Percentiles rank a stretch among this genome's conserved stretches.
phyloP scores from a whole-genome alignment of 2,797 vertebrate genomes.

The Avahi laniger region DNA sequence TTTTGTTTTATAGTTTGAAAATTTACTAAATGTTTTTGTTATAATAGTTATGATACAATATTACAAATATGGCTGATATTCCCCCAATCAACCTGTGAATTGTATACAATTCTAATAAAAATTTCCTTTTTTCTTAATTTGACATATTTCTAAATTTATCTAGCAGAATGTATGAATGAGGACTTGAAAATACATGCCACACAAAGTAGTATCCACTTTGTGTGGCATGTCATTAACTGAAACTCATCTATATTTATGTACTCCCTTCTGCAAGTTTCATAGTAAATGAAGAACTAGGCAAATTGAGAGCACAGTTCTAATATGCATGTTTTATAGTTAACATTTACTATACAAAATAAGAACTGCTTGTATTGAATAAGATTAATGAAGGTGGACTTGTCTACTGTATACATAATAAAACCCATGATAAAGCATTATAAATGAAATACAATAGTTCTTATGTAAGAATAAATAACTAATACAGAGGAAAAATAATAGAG shows the following conservation, averaged over 20 bases:
- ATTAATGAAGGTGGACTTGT: not conserved
- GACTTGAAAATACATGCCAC: not conserved
- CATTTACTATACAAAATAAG: not conserved
- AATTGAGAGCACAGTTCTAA: not conserved
- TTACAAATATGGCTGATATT: not conserved
- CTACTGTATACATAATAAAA: not conserved
- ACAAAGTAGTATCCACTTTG: not conserved
- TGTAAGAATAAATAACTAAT: not conserved
- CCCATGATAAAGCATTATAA: not conserved
- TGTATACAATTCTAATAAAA: not conserved
- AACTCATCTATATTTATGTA: not conserved
- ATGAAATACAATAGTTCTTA: not conserved
- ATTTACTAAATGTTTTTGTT: not conserved
- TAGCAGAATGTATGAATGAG: not conserved
- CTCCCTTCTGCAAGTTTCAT: not conserved
- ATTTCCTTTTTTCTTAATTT: not conserved
- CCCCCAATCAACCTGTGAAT: not conserved
- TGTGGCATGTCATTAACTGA: not conserved
- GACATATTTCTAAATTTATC: not conserved
- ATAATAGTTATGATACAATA: not conserved
- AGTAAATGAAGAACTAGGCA: not conserved
- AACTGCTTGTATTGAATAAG: not conserved
- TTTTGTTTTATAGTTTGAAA: constrained; percentile 5
- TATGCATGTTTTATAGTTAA: not conserved
- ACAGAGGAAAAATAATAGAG: not conserved